Evolutionary conservation across 2,113 vertebrate species (phyloP).

Genomic region (Mobula birostris): DNA sequence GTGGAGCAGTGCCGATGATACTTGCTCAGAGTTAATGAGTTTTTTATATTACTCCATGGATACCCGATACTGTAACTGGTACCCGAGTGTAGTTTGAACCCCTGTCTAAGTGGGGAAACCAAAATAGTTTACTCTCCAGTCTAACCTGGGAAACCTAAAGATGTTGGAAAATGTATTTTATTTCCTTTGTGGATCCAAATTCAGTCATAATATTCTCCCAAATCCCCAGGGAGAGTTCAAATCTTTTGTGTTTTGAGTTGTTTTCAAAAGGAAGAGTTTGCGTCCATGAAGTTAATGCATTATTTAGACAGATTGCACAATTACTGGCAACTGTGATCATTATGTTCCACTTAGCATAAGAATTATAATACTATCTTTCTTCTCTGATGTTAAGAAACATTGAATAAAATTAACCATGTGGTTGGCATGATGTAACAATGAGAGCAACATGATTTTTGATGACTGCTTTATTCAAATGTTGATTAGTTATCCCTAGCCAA

Average conservation of each 20-base stretch:
- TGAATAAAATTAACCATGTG: neutral
- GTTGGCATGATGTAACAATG: neutral
- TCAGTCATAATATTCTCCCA: neutral
- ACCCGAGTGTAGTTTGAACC: neutral
- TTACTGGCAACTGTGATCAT: neutral
- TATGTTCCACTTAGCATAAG: neutral
- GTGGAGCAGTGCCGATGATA: neutral
- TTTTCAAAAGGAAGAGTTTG: slow-evolving; percentile 42
- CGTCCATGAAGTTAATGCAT: neutral
- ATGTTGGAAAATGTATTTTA: neutral
- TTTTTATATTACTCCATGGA: neutral
- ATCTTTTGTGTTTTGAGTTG: no score
- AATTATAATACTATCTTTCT: neutral
- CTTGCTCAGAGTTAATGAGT: neutral
- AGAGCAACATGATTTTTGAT: neutral
- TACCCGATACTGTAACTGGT: neutral
- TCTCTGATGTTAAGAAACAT: neutral
- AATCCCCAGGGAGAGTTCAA: neutral
- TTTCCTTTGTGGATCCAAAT: neutral
- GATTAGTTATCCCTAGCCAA: neutral
- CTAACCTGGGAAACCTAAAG: neutral
- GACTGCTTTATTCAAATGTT: neutral
- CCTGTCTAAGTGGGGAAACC: neutral
- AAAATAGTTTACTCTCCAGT: neutral
- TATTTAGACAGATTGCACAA: neutral